Base-by-base conservation (phyloP, 1,140 invertebrate genomes). In the Sogatella furcifera region DNA sequence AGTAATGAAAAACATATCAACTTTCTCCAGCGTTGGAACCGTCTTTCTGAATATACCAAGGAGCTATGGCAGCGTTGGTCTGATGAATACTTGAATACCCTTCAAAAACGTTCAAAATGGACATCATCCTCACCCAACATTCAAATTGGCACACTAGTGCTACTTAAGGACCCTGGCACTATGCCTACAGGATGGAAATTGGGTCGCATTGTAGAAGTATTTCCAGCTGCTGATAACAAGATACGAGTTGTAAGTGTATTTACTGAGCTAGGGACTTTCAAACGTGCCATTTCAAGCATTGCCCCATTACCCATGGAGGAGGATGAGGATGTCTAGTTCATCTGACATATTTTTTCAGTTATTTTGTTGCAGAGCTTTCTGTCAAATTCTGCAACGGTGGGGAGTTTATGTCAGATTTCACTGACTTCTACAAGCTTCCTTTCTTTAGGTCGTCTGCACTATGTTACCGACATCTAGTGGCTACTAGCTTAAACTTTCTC, bases 111-210 rank as follows among this genome's bases (percentile, higher is more conserved):
- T n/a, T 10, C 31, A 10, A 71, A 69, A 55, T 69, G 70, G 68
- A 52, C 15, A 9, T 31, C 31, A 2, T 21, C 49, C 8, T 19
- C 60, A 62, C 21, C 38, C 9, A 64, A 68, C 41, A n/a, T 68
- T 14, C 61, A 68, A 52, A 46, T 66, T 14, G 65, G 66, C 28
- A 52, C 63, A 8, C 21, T 75, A 8, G 73, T 74, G 14, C 17
- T 74, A 0, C n/a, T 74, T 1, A 70, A 70, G 42, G 68, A 73
- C 13, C 66, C 70, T 13, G 65, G 67, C 44, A 43, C 64, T 14
- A 68, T 72, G n/a, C 69, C 70, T n/a, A 22, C 55, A 2, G 63
- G 67, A 43, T 74, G 72, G 72, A 28, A 57, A n/a, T 28, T 73
- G 19, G 70, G 62, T 22, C 55, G 69, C 21, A 67, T 74, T 28